Base-by-base conservation (phyloP, 2,888 invertebrate species). In the Xylota segnis region DNA sequence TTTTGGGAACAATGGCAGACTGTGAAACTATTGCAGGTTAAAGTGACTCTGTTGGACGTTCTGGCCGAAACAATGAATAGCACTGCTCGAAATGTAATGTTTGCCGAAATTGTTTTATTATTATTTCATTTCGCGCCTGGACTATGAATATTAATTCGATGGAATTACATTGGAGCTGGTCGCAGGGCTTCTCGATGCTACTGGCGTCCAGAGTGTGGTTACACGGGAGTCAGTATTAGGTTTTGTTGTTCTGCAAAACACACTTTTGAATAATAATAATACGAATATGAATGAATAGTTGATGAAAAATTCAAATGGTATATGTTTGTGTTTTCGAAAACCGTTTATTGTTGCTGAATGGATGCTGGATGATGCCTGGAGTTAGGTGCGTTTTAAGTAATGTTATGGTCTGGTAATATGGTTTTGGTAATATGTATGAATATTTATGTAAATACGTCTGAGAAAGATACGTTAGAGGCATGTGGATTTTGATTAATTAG, bases 111-210 rank as follows among this genome's bases (percentile, higher is more conserved):
- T 86, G 81, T 86, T 82, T 86, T 82, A 82, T 86, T 82, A 86
- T 77, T 86, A 81, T 82, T 76, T 72, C 71, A 82, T 82, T 71
- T 82, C 77, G 23, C 82, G 72, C 66, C 63, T 37, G 34, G 66
- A 47, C 86, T 82, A 86, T 86, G 82, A 86, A 86, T 86, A 82
- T 86, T 82, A 82, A 86, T 86, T 52, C n/a, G 52, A n/a, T 23
- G 43, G 76, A 50, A 72, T 47, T 72, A 50, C 58, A 43, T 32
- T 61, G 61, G 29, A 54, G 29, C 40, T 45, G 56, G 10, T n/a
- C n/a, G n/a, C n/a, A n/a, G n/a, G 23, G 32, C 18, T 45, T 9
- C 0, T 12, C 12, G 12, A 5, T 47, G 18, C 7, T 9, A 5
- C 12, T 1, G 32, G 54, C 4, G 23, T 7, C 32, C 32, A 32